Conservation (phyloP, 2,113 vertebrate species). For the Cettia cetti region DNA sequence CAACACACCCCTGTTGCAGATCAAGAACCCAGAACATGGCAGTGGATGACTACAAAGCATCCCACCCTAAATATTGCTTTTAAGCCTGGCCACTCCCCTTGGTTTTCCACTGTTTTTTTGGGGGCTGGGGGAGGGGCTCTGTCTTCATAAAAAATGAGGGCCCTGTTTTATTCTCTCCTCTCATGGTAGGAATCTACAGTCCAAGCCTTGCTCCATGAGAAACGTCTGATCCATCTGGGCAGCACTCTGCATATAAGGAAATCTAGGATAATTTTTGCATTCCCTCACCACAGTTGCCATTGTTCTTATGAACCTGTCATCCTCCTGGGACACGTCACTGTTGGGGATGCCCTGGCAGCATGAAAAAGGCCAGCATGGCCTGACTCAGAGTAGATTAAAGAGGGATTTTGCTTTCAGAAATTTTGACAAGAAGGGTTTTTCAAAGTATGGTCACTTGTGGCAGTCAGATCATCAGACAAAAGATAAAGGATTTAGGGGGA, state of each 20-base stretch:
- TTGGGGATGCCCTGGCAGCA: not conserved
- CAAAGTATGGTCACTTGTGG: not conserved
- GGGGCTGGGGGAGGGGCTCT: not conserved
- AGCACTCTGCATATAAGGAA: not conserved
- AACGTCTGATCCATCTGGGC: not conserved
- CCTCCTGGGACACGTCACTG: fast-evolving
- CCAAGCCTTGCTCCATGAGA: not conserved
- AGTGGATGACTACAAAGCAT: not conserved
- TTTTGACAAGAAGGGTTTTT: not conserved
- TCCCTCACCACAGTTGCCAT: not conserved
- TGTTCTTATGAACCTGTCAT: not conserved
- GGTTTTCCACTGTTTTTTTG: not conserved
- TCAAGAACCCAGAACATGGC: not conserved
- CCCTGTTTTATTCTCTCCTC: not conserved
- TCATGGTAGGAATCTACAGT: not conserved
- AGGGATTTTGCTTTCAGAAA: not conserved
- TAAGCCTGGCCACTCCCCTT: not conserved
- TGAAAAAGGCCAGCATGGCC: not conserved
- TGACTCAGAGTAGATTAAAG: not conserved
- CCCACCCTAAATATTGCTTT: not conserved
- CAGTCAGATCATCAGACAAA: not conserved
- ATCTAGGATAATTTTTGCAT: not conserved
- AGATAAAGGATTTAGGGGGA: not conserved
- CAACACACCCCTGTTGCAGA: not conserved
- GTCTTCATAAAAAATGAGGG: not conserved